Conservation (phyloP, 2,797 vertebrate genomes). For the Lithobates pipiens region DNA sequence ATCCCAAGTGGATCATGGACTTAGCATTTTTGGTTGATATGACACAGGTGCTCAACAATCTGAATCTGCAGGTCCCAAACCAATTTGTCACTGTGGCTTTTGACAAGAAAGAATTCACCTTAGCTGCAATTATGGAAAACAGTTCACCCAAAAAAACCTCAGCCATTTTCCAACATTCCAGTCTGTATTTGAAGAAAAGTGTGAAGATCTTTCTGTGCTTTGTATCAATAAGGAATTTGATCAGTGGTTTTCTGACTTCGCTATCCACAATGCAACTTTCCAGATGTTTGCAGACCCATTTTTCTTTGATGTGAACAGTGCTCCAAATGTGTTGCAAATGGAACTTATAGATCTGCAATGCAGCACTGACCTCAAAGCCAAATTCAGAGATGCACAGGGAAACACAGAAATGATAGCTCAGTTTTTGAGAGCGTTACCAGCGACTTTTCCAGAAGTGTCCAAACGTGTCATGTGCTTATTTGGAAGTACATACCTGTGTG, state of each 20-base stretch:
- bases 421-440: no score
- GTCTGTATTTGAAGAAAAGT: neutral
- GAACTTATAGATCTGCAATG: no score
- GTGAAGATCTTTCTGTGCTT: neutral
- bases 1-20: slow-evolving; percentile 4
- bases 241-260: neutral
- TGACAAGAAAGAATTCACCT: neutral
- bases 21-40: slow-evolving; percentile 5
- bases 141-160: neutral
- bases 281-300: slow-evolving; percentile 1
- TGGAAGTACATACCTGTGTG: no score
- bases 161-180: neutral
- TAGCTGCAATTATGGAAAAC: neutral
- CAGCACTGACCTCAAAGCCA: neutral
- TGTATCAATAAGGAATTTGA: no score
- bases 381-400: no score
- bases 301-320: neutral
- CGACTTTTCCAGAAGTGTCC: no score
- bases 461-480: no score
- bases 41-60: neutral
- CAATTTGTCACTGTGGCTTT: neutral
- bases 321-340: neutral
- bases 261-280: neutral
- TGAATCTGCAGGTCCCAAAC: neutral
- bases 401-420: no score